These are phyloP conservation scores for Ctenodactylus gundi DNA, from an alignment of 2,113 vertebrate species.

Conservation along the genomic window DNA sequence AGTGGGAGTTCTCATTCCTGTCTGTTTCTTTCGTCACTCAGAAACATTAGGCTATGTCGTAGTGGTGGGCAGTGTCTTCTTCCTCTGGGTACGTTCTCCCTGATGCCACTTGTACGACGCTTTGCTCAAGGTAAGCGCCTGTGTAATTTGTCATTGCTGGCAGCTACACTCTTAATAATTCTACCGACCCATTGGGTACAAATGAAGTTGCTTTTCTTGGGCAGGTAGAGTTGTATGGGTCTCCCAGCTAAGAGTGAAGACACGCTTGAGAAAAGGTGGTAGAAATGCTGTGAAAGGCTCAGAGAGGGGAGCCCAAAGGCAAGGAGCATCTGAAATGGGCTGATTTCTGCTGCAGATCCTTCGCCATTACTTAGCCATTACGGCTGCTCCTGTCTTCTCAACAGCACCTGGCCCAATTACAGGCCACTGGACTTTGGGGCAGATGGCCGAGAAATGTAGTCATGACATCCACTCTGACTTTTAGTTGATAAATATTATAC, in stretches of 20 bases:
- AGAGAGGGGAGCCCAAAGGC: neutral
- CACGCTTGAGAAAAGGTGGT: neutral
- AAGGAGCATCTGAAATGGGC: neutral
- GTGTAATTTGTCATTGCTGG: neutral
- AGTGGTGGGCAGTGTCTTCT: neutral
- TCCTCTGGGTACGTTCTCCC: neutral
- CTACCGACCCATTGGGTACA: too few species aligned
- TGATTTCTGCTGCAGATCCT: neutral
- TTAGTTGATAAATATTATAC: neutral
- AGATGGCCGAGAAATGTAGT: neutral
- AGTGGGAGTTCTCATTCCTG: neutral
- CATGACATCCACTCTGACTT: neutral
- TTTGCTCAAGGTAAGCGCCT: neutral
- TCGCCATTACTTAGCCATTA: fast-evolving
- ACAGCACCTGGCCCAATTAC: neutral
- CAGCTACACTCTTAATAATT: neutral
- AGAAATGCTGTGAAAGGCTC: neutral
- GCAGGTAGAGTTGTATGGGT: neutral
- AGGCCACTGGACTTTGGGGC: neutral
- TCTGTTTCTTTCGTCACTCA: neutral
- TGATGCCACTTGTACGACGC: neutral
- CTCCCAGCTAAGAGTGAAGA: neutral
- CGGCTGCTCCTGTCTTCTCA: neutral
- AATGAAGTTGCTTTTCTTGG: neutral
- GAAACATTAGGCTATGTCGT: neutral